phyloP scores from a whole-genome alignment of 2,113 vertebrate species.

The Eurypyga helias region DNA sequence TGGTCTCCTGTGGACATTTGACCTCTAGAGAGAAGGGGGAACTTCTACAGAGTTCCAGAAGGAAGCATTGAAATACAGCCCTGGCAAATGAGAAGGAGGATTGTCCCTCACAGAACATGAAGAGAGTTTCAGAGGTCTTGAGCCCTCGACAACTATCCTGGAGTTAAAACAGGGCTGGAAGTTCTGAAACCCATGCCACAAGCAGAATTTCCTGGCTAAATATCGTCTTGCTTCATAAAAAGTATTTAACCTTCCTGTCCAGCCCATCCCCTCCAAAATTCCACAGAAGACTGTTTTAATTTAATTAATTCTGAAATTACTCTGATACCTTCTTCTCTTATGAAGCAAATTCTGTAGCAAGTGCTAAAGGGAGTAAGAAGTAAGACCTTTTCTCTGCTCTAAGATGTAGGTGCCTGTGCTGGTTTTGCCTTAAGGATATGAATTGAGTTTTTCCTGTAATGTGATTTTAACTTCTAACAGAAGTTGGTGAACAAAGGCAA shows the following conservation, averaged over 20 bases:
- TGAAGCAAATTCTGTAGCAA: not conserved
- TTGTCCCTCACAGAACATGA: not conserved
- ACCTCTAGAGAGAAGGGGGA: not conserved
- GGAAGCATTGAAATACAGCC: not conserved
- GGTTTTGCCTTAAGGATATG: not conserved
- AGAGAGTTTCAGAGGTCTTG: not conserved
- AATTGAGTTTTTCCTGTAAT: not conserved
- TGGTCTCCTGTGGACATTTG: not conserved
- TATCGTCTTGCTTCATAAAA: not conserved
- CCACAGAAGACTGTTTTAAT: not conserved
- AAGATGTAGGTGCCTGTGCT: not conserved
- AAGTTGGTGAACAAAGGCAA: not conserved
- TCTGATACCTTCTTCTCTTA: not conserved
- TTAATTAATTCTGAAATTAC: not conserved
- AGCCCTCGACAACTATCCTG: not conserved
- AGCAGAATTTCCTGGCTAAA: not conserved
- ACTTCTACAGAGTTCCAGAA: not conserved
- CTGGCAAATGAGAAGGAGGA: not conserved
- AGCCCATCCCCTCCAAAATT: fast-evolving
- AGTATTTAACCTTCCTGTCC: not conserved
- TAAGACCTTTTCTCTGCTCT: not conserved
- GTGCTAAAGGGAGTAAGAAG: not conserved
- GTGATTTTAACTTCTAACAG: not conserved
- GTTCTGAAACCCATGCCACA: not conserved
- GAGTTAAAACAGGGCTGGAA: not conserved